A percentile compares a stretch with the other conserved stretches of the same genome.
phyloP scores from a whole-genome alignment of 2,797 vertebrate genomes.

The Hoplostethus atlanticus region DNA sequence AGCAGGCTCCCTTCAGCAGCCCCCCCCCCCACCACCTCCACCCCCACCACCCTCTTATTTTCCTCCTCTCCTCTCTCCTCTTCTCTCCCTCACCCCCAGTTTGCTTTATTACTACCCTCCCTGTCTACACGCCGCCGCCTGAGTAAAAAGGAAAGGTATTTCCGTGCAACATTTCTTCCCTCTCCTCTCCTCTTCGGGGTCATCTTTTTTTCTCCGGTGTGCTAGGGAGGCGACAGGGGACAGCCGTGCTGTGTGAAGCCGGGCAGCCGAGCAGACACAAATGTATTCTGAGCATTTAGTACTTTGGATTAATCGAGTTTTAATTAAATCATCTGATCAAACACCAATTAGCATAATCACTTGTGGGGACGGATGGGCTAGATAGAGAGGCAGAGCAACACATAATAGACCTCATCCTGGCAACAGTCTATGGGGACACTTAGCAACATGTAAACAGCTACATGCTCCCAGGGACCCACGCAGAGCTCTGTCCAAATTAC shows the following conservation, averaged over 20 bases:
- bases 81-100: slow-evolving; percentile 45
- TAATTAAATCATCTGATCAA: slow-evolving; percentile 98
- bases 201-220: slow-evolving; percentile 51
- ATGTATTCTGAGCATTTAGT: slow-evolving; percentile 90
- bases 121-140: slow-evolving; percentile 41
- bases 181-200: slow-evolving; percentile 36
- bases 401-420: slow-evolving; percentile 85
- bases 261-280: slow-evolving; percentile 85
- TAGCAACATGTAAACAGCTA: slow-evolving; percentile 81
- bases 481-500: slow-evolving; percentile 61
- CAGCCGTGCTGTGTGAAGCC: slow-evolving; percentile 60
- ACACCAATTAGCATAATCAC: slow-evolving; percentile 95
- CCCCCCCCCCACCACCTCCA: slow-evolving; percentile 17
- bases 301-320: slow-evolving; percentile 90
- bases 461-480: slow-evolving; percentile 68
- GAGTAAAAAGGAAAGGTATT: slow-evolving; percentile 58
- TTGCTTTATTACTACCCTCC: slow-evolving; percentile 62
- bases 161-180: slow-evolving; percentile 46
- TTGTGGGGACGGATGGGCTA: slow-evolving; percentile 87
- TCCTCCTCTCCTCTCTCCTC: slow-evolving; percentile 29
- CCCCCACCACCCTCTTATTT: slow-evolving; percentile 55
- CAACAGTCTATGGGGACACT: slow-evolving; percentile 82
- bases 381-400: slow-evolving; percentile 82
- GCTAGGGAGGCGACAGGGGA: slow-evolving; percentile 67
- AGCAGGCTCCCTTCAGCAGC: slow-evolving; percentile 69